phyloP scores from a whole-genome alignment of 1,140 invertebrate species.

The Drosophila ohnishii region DNA sequence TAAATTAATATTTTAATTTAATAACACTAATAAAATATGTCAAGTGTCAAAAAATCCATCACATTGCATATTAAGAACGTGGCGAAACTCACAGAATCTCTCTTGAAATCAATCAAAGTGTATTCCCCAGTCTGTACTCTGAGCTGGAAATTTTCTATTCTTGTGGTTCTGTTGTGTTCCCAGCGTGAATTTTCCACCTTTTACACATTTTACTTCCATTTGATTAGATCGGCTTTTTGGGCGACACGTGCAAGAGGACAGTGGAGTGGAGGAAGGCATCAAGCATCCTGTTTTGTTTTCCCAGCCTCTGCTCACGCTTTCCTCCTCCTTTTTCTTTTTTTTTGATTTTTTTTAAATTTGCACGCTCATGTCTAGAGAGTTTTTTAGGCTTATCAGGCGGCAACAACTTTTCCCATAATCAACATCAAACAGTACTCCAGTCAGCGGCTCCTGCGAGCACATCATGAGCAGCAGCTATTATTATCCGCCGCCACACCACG shows the following conservation, averaged over 20 bases:
- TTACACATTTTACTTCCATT: slow-evolving; percentile 82
- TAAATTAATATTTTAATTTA: background rate
- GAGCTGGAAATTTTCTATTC: background rate
- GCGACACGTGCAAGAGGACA: slow-evolving; percentile 60
- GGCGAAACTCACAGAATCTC: background rate
- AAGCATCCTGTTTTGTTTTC: slow-evolving; percentile 76
- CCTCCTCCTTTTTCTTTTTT: slow-evolving; percentile 12
- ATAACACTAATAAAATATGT: background rate
- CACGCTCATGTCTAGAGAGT: slow-evolving; percentile 72
- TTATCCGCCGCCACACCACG: slow-evolving; percentile 44
- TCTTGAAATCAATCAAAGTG: background rate
- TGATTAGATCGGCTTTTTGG: slow-evolving; percentile 78
- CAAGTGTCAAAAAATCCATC: background rate
- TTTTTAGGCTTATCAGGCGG: slow-evolving; percentile 67
- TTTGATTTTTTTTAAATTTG: slow-evolving; percentile 58
- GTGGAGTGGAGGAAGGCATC: slow-evolving; percentile 21
- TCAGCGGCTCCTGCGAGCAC: slow-evolving; percentile 30
- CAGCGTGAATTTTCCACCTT: slow-evolving; percentile 76
- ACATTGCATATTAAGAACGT: background rate
- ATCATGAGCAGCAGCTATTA: slow-evolving; percentile 71
- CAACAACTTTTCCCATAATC: slow-evolving; percentile 76
- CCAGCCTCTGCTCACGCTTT: slow-evolving; percentile 18
- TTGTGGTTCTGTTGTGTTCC: slow-evolving; percentile 25
- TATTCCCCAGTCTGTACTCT: background rate
- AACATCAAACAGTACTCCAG: slow-evolving; percentile 71